Evolutionary conservation across 92 coral and sea anemone genomes (phyloP), one percentile per base, ranked within the genome.

Genomic region (Actinostola sp.): DNA sequence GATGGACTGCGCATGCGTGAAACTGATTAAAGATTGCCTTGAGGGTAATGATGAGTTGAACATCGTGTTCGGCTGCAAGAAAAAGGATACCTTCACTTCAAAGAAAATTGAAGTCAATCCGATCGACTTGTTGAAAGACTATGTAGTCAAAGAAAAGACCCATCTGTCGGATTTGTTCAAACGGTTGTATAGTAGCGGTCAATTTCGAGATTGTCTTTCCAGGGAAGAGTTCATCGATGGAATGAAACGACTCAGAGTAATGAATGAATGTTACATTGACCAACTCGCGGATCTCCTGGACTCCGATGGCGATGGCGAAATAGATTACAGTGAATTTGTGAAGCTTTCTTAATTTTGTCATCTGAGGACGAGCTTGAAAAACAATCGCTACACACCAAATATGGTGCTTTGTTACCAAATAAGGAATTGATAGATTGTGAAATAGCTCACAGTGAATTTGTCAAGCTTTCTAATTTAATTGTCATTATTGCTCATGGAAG

Each of bases 241-340:
- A 10, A 86, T 93, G 92, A 79, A 67, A 59, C 66, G 92, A 21
- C 76, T 93, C 2, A 80, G 73, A 39, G 85, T 90, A 20, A 86
- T 93, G 90, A 82, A 79, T 32, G 87, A 73, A 36, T 75, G 45
- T 45, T 82, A 87, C 39, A 71, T 93, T 27, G 92, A 84, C 13
- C 88, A 81, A 64, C 76, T 90, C 12, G 89, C 87, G 14, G 81
- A 84, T 20, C 13, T 89, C 58, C 56, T 93, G 51, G 98, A 93
- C 61, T 44, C 65, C 3, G 96, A 93, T 57, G 84, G 88, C 12
- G 89, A 86, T 44, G 98, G 98, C 0, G 90, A 89, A 49, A 87
- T 93, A 26, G 93, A 93, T 41, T 90, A 93, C 57, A 90, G 98
- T 48, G 98, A 90, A 56, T 93, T 90, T 79, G 88, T 86, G 9